Percentiles rank a stretch among this genome's conserved stretches.
Conservation (phyloP, 2,888 invertebrate species). For the Ceratothoa steindachneri region DNA sequence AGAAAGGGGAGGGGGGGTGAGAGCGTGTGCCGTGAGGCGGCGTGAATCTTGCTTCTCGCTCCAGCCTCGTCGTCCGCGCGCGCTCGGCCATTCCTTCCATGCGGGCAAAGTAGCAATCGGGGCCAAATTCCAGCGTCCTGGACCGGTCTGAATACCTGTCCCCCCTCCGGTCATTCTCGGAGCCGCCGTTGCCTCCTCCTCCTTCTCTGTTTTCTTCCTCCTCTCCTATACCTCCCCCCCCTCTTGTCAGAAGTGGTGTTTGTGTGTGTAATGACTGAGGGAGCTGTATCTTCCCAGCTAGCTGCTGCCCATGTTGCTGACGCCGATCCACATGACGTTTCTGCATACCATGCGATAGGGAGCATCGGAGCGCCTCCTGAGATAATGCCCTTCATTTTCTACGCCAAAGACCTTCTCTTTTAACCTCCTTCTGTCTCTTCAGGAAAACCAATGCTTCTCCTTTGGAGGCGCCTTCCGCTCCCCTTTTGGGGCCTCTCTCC, state of each 20-base stretch:
- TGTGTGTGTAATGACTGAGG: neutral
- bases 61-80: neutral
- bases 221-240: slow-evolving; percentile 12
- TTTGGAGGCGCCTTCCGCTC: no score
- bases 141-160: slow-evolving; percentile 43
- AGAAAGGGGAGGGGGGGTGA: neutral
- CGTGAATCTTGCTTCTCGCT: slow-evolving; percentile 23
- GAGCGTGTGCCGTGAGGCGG: slow-evolving; percentile 9
- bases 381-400: no score
- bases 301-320: no score
- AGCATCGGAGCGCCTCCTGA: no score
- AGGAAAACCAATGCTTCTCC: no score
- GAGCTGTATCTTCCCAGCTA: no score
- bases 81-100: slow-evolving; percentile 12
- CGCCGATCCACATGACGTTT: no score
- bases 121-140: slow-evolving; percentile 37
- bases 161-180: slow-evolving; percentile 36
- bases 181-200: slow-evolving; percentile 12
- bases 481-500: no score
- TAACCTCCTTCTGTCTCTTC: no score
- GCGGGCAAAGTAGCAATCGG: slow-evolving; percentile 32
- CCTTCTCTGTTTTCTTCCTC: slow-evolving; percentile 5
- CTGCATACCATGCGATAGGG: no score
- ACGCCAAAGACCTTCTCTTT: no score
- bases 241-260: neutral